Base-by-base conservation (phyloP, 1,140 invertebrate genomes). In the Andricus grossulariae region DNA sequence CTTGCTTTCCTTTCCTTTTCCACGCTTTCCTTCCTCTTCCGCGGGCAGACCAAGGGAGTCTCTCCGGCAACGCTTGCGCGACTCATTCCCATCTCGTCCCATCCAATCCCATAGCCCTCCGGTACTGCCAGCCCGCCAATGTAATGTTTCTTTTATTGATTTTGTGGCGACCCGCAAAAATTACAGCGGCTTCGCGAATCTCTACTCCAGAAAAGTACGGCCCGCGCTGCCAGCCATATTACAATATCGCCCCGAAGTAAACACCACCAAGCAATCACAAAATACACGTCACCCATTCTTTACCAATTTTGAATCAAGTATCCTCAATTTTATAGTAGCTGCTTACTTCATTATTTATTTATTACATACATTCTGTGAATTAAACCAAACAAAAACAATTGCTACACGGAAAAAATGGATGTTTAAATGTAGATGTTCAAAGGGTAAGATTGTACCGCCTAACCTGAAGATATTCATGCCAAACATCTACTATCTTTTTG, bases 91-190 rank as follows among this genome's bases (percentile, higher is more conserved):
- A 89, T 90, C 88, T 87, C 86, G 85, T 89, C 85, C 83, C 88
- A 89, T 89, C 87, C 88, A 88, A 88, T 88, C 85, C 85, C 85
- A 88, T 86, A 82, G 87, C 87, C 87, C 87, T 81, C 76, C 87
- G 78, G 80, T 81, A 85, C 87, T 86, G 82, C 89, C 88, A 66
- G 87, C 84, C 88, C 88, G 88, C 86, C 90, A 85, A 91, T 91
- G 88, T 91, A 91, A 91, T 91, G 90, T 91, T 91, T 91, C 90
- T 91, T 90, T 91, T 91, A 91, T 91, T 91, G 90, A 91, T 91
- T 91, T 91, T 90, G 89, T 85, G 90, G 89, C 88, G 86, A 84
- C 83, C 86, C 85, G 87, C 86, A 85, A 84, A 89, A 90, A 91
- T 91, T 91, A 91, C 88, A 88, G 83, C 82, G 78, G 81, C 81